Percentiles rank a stretch among this genome's conserved stretches.
phyloP scores from a whole-genome alignment of 2,888 invertebrate species.

The Gymnoscelis rufifasciata region DNA sequence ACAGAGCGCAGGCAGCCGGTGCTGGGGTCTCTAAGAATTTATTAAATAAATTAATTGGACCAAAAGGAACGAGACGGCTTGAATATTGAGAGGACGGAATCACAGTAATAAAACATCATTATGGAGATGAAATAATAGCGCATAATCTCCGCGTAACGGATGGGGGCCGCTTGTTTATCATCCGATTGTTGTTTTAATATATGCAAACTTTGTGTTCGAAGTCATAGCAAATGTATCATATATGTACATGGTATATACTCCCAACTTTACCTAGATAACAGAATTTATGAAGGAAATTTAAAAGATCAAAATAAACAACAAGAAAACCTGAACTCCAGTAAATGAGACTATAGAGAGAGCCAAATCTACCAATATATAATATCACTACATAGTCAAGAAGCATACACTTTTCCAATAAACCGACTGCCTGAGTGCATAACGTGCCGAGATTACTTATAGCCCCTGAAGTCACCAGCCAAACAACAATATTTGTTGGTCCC shows the following conservation, averaged over 20 bases:
- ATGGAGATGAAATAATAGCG: conserved; percentile 26
- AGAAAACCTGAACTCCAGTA: too few species aligned
- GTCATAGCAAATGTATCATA: too few species aligned
- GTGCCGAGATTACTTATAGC: conserved; percentile 72
- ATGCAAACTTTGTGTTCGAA: conserved; percentile 2
- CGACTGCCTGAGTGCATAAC: conserved; percentile 64
- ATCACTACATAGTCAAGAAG: conserved; percentile 14
- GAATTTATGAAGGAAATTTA: too few species aligned
- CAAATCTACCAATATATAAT: background rate
- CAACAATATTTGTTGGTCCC: conserved; percentile 70
- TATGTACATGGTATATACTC: too few species aligned
- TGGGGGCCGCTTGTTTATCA: conserved; percentile 7
- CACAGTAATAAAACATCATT: conserved; percentile 31
- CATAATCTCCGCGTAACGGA: conserved; percentile 12
- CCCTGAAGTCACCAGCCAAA: conserved; percentile 56
- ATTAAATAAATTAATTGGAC: conserved; percentile 73
- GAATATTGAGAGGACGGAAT: conserved; percentile 50
- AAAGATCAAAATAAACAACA: too few species aligned
- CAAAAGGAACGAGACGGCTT: conserved; percentile 57
- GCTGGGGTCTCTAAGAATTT: conserved; percentile 57
- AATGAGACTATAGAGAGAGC: too few species aligned
- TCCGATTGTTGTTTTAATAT: background rate
- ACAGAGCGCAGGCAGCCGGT: conserved; percentile 61
- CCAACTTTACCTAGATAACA: too few species aligned
- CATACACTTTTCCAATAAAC: conserved; percentile 69